Conservation (phyloP, 53 echinoderm and acorn worm species). For the Holothuria leucospilota region DNA sequence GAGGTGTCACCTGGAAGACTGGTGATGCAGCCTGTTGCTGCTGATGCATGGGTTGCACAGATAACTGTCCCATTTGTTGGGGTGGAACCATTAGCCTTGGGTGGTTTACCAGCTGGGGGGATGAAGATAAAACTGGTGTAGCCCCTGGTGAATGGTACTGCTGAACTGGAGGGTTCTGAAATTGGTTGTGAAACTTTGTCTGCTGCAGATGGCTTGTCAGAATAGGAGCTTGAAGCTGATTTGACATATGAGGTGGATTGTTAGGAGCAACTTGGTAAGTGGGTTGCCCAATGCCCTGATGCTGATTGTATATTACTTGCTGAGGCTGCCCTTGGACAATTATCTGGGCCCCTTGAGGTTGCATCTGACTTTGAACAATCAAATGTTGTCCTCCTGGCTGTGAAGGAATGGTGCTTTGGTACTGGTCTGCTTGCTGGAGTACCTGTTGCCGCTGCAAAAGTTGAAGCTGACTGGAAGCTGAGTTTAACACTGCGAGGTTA, state of each 20-base stretch:
- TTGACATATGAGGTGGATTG: neutral
- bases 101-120: neutral
- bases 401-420: slow-evolving; percentile 36
- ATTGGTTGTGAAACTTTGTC: slow-evolving; percentile 6
- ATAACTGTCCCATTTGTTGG: slow-evolving; percentile 54
- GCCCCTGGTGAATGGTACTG: slow-evolving; percentile 6
- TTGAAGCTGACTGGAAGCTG: slow-evolving; percentile 54
- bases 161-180: neutral
- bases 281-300: slow-evolving; percentile 15
- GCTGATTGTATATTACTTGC: slow-evolving; percentile 21
- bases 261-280: slow-evolving; percentile 14
- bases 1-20: slow-evolving; percentile 56
- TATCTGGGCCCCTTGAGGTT: slow-evolving; percentile 14
- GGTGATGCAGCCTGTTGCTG: slow-evolving; percentile 41
- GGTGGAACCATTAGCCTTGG: neutral
- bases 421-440: slow-evolving; percentile 68
- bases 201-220: slow-evolving; percentile 28
- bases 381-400: slow-evolving; percentile 44
- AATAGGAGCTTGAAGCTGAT: slow-evolving; percentile 26
- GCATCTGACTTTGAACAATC: slow-evolving; percentile 1
- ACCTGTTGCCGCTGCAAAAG: slow-evolving; percentile 62
- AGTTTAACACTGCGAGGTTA: slow-evolving; percentile 16
- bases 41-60: slow-evolving; percentile 63
- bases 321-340: slow-evolving; percentile 31
- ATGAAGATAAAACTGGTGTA: neutral